Evolutionary conservation across 1,140 invertebrate species (phyloP).

Genomic region (Drosophila ogumai): DNA sequence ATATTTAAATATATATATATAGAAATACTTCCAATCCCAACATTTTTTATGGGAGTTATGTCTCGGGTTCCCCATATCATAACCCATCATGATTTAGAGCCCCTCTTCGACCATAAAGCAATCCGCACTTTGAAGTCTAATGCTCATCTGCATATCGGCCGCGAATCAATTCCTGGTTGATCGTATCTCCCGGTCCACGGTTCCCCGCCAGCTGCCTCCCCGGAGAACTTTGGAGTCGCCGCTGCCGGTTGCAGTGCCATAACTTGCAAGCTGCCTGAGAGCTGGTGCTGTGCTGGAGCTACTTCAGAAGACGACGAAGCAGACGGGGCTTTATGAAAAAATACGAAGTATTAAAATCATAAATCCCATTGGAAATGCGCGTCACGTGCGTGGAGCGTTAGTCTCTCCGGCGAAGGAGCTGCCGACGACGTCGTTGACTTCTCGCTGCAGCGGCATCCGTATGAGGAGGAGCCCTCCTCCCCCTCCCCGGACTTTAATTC

Average conservation of each 20-base stretch:
- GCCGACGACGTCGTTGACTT: slow-evolving; percentile 56
- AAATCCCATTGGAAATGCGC: slow-evolving; percentile 80
- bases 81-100: slow-evolving; percentile 2
- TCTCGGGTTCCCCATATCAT: neutral
- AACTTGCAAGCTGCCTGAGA: slow-evolving; percentile 38
- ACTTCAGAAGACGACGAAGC: slow-evolving; percentile 45
- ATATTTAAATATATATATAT: too few relatives aligned
- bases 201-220: neutral
- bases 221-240: slow-evolving; percentile 24
- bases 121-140: slow-evolving; percentile 36
- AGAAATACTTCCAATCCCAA: too few relatives aligned
- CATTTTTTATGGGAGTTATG: too few relatives aligned
- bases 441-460: slow-evolving; percentile 20
- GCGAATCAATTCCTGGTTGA: slow-evolving; percentile 40
- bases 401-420: slow-evolving; percentile 74
- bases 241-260: slow-evolving; percentile 34
- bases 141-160: slow-evolving; percentile 40
- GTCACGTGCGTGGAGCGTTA: slow-evolving; percentile 78
- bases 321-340: slow-evolving; percentile 72
- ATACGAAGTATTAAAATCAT: slow-evolving; percentile 83
- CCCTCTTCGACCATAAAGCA: slow-evolving; percentile 2
- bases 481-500: slow-evolving; percentile 63
- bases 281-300: slow-evolving; percentile 25
- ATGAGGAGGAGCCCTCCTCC: slow-evolving; percentile 23
- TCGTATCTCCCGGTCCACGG: slow-evolving; percentile 7